phyloP scores from a whole-genome alignment of 2,113 vertebrate genomes.

The Ibidorhyncha struthersii region DNA sequence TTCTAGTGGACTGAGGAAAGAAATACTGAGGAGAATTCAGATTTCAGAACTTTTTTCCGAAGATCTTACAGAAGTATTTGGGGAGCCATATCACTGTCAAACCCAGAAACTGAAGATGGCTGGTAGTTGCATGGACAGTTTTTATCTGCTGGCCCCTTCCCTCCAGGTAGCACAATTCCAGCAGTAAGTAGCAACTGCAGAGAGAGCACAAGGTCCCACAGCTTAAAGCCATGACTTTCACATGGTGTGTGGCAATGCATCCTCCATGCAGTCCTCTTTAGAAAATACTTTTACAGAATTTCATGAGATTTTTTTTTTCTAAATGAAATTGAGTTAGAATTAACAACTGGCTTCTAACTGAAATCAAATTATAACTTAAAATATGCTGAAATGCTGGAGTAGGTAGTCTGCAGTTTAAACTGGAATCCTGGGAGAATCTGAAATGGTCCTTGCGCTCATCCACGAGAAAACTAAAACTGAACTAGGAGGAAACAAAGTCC shows the following conservation, averaged over 20 bases:
- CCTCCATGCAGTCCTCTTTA: not conserved
- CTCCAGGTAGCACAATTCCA: not conserved
- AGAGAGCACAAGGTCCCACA: not conserved
- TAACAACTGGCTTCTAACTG: not conserved
- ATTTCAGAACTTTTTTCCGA: not conserved
- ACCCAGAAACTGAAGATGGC: not conserved
- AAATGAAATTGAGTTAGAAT: not conserved
- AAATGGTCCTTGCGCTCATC: not conserved
- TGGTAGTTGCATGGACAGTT: not conserved
- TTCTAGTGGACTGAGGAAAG: not conserved
- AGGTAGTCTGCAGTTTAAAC: not conserved
- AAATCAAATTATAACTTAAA: not conserved
- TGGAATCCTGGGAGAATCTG: not conserved
- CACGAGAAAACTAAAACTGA: not conserved
- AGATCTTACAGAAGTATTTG: not conserved
- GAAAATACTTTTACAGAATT: not conserved
- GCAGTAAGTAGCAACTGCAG: not conserved
- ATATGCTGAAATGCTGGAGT: not conserved
- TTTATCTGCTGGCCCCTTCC: not conserved
- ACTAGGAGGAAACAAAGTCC: not conserved
- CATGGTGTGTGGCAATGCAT: accelerated
- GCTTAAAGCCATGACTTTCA: not conserved
- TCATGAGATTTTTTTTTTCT: not conserved
- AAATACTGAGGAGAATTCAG: not conserved
- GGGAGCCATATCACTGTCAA: not conserved